Evolutionary conservation across 2,113 vertebrate genomes (phyloP), one percentile per base, ranked within the genome.

Genomic region (Solea senegalensis): DNA sequence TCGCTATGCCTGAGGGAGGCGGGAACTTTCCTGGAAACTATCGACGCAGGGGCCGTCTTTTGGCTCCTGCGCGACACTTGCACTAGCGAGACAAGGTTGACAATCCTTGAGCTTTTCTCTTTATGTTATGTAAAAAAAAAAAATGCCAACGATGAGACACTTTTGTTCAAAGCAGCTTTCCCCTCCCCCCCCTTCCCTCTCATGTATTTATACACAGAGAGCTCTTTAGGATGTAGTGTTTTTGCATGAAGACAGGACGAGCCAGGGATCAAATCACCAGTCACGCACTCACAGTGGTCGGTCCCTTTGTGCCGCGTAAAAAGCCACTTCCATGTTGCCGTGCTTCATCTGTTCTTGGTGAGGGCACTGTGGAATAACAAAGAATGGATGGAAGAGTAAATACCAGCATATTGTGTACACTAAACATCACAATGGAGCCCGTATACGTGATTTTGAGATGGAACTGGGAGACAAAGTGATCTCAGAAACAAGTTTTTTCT

Each of bases 1-100:
- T 27, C 68, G 70, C 16, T 93, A 91, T 14, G 86, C 89, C 66
- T 93, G 81, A 92, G 16, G 15, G 21, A 26, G 39, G 14, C 26
- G 2, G 28, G 5, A 54, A 8, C 51, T 69, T 16, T 28, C 15
- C 12, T 61, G n/a, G 63, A 53, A 61, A 39, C 41, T 65, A 58
- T 1, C 10, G 58, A 52, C 53, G 4, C 10, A 9, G n/a, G 27
- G 41, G 43, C 51, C 26, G n/a, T 44, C 46, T 64, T 55, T 7
- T 4, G n/a, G 11, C 51, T 69, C 56, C 12, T 45, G 53, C 13
- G 46, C 54, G 63, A 78, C 68, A 61, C 6, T 8, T 52, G 61
- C 59, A 46, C 62, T 55, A 2, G 16, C 49, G 51, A 51, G 61
- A 54, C 39, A 44, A 12, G 46, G 16, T 34, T 40, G 65, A 65